Percentiles rank a stretch among this genome's conserved stretches.
phyloP scores from a whole-genome alignment of 2,797 vertebrate genomes.

The Danio choprae region DNA sequence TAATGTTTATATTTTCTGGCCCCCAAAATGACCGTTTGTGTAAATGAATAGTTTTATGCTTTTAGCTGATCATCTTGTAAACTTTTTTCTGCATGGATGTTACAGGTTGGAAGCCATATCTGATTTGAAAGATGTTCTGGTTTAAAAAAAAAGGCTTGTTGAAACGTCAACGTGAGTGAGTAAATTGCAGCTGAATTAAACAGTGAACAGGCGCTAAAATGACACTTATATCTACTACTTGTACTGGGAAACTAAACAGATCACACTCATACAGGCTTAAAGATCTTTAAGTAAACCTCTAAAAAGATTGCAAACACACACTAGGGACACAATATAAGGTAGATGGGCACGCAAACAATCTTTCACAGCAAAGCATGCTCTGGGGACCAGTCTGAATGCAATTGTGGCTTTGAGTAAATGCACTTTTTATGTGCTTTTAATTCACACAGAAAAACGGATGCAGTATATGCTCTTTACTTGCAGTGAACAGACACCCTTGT shows the following conservation, averaged over 20 bases:
- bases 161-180: neutral
- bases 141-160: no score
- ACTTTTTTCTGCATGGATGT: no score
- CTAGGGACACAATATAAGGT: slow-evolving; percentile 23
- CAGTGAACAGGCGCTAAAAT: slow-evolving; percentile 8
- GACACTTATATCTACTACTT: slow-evolving; percentile 5
- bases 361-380: slow-evolving; percentile 33
- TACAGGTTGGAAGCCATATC: no score
- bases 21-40: no score
- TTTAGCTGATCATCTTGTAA: no score
- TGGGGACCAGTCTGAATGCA: slow-evolving; percentile 34
- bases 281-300: slow-evolving; percentile 24
- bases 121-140: no score
- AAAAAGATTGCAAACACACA: slow-evolving; percentile 42
- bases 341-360: slow-evolving; percentile 21
- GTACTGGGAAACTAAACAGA: neutral
- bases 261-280: neutral
- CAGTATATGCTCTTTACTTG: slow-evolving; percentile 54
- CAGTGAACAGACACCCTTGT: slow-evolving; percentile 30
- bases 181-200: neutral
- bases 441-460: slow-evolving; percentile 39
- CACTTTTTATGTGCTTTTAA: slow-evolving; percentile 46
- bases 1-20: no score
- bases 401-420: slow-evolving; percentile 61
- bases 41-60: no score